phyloP scores from a whole-genome alignment of 2,113 vertebrate genomes.

The Heterotilapia buettikoferi region DNA sequence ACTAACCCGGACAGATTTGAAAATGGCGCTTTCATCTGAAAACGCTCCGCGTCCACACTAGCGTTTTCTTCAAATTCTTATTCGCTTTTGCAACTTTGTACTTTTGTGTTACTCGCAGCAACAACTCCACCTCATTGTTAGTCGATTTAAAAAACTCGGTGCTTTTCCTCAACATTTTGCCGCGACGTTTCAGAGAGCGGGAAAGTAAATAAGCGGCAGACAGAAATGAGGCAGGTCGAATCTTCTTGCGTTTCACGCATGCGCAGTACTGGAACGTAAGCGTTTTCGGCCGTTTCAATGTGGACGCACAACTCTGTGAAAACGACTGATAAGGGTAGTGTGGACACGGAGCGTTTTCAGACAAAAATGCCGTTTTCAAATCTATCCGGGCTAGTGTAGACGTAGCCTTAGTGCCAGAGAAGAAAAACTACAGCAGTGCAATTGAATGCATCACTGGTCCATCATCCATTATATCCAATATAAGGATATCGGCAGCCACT shows the following conservation, averaged over 20 bases:
- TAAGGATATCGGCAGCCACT: conserved; percentile 31
- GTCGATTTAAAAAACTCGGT: rapidly evolving
- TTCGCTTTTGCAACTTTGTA: no score
- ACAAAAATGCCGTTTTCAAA: not conserved
- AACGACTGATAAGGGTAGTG: not conserved
- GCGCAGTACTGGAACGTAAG: not conserved
- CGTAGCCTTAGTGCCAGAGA: not conserved
- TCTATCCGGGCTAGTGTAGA: rapidly evolving
- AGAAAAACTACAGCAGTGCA: conserved; percentile 22
- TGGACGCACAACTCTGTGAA: not conserved
- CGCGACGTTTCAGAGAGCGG: rapidly evolving
- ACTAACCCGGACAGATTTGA: no score
- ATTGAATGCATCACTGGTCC: conserved; percentile 34
- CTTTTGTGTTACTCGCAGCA: not conserved
- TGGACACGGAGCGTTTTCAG: rapidly evolving
- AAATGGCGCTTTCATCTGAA: no score
- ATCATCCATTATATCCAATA: conserved; percentile 53
- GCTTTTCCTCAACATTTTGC: not conserved
- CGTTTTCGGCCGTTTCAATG: rapidly evolving
- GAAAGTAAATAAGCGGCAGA: not conserved
- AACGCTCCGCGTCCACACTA: no score
- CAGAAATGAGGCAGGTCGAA: not conserved
- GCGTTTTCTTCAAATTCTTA: no score
- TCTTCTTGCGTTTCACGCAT: not conserved
- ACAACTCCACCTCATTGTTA: not conserved